Evolutionary conservation across 2,113 vertebrate genomes (phyloP), one percentile per base, ranked within the genome.

Genomic region (Benitochromis conjunctus): DNA sequence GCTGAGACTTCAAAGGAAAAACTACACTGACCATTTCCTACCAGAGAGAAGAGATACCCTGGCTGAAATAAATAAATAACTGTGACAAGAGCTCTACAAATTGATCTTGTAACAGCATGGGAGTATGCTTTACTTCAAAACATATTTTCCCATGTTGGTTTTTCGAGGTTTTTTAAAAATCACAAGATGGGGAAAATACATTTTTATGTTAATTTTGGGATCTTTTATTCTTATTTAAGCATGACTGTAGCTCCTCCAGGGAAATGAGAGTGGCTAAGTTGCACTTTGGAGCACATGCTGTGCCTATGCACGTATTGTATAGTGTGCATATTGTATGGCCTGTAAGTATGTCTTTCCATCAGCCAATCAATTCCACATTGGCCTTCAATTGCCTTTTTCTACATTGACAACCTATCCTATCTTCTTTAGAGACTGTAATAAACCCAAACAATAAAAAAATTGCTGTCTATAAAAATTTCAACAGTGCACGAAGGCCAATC

Each of bases 1-100:
- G 85, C 64, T 43, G 71, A 36, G 82, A 95, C 95, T 94, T 96
- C 95, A 95, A 95, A 95, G 94, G 62, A 80, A 87, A 87, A 89
- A 89, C 82, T 19, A 76, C 81, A 38, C 81, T 92, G 90, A 92
- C 92, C 92, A 79, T 91, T 93, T 94, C 85, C 83, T 69, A 69
- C 41, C 71, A 80, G 76, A 90, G 85, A 92, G 87, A 86, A 80
- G 80, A 86, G 87, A 81, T 54, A 66, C 81, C 74, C 82, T 36
- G 80, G 43, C 83, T 82, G 53, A 93, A 86, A 90, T 87, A 91
- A 87, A 92, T 92, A 91, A 90, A 93, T 86, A 85, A 92, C 58
- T 82, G 80, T 87, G 91, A 94, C 90, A 90, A 91, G 82, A 89
- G 88, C 92, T 92, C 60, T 87, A 91, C 90, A 94, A 94, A 94